phyloP scores from a whole-genome alignment of 2,888 invertebrate species.

The Gymnoscelis rufifasciata region DNA sequence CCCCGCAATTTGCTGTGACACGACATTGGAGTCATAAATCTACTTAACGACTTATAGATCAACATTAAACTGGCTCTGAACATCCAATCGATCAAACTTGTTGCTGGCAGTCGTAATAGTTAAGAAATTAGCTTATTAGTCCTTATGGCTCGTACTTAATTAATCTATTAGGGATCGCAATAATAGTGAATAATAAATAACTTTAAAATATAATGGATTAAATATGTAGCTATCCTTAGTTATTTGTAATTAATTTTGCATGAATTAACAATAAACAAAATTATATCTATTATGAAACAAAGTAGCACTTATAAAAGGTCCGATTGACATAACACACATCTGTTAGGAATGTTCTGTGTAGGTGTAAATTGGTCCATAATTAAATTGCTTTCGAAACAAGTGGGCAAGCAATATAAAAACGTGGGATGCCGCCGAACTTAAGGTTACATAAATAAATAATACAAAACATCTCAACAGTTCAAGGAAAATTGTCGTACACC shows the following conservation, averaged over 20 bases:
- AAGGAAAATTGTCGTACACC: too few species aligned
- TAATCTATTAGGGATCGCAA: neutral
- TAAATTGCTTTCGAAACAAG: neutral
- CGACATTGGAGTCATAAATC: conserved; percentile 42
- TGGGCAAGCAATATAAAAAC: neutral
- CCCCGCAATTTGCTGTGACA: conserved; percentile 20
- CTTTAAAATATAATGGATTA: too few species aligned
- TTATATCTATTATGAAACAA: too few species aligned
- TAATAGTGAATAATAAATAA: too few species aligned
- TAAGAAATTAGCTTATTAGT: neutral
- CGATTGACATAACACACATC: neutral
- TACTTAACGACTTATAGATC: conserved; percentile 48
- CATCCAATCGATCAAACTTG: conserved; percentile 38
- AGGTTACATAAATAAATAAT: neutral
- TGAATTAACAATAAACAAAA: too few species aligned
- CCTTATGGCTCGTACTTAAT: too few species aligned
- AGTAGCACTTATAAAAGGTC: too few species aligned
- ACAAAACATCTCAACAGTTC: too few species aligned
- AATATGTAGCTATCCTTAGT: too few species aligned
- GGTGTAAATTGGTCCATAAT: neutral
- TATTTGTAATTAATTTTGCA: neutral
- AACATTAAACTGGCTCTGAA: conserved; percentile 46
- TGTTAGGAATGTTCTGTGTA: neutral
- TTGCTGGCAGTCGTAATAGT: neutral
- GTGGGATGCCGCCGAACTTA: neutral